Conservation (phyloP, 2,888 invertebrate species). For the Colostygia pectinataria region DNA sequence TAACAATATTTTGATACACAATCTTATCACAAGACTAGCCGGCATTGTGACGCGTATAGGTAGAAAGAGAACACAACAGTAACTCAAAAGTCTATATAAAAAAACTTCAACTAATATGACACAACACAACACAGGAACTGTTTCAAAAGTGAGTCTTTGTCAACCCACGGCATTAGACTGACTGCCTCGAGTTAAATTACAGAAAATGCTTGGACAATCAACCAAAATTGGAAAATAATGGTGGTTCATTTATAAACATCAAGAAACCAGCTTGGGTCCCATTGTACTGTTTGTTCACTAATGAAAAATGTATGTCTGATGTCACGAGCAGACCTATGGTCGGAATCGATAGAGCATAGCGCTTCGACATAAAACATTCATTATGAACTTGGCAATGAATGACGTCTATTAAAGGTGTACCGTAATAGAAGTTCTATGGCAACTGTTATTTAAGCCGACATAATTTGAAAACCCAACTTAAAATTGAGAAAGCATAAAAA, state of each 20-base stretch:
- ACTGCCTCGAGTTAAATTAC: conserved; percentile 52
- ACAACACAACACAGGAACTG: not conserved
- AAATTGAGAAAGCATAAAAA: conserved; percentile 12
- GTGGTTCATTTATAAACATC: conserved; percentile 49
- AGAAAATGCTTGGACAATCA: conserved; percentile 47
- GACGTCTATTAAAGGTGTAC: conserved; percentile 1
- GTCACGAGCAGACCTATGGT: conserved; percentile 46
- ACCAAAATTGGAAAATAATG: conserved; percentile 68
- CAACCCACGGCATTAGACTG: conserved; percentile 35
- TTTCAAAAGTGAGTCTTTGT: conserved; percentile 26
- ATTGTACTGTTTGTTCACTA: conserved; percentile 42
- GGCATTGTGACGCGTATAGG: too few relatives aligned
- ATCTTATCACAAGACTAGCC: too few relatives aligned
- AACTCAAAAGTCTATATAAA: too few relatives aligned
- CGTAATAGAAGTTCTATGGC: conserved; percentile 1
- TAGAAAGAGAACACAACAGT: too few relatives aligned
- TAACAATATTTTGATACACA: conserved; percentile 8
- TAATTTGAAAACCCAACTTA: conserved; percentile 1
- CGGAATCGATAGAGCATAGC: conserved; percentile 53
- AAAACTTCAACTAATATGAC: too few relatives aligned
- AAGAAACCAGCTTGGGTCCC: conserved; percentile 28
- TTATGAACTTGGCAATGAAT: conserved; percentile 52
- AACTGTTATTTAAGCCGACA: conserved; percentile 3
- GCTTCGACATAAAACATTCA: conserved; percentile 28
- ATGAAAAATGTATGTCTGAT: conserved; percentile 67